Percentiles rank a stretch among this genome's conserved stretches.
phyloP scores from a whole-genome alignment of 1,140 invertebrate species.

The Meloidogyne floridensis region DNA sequence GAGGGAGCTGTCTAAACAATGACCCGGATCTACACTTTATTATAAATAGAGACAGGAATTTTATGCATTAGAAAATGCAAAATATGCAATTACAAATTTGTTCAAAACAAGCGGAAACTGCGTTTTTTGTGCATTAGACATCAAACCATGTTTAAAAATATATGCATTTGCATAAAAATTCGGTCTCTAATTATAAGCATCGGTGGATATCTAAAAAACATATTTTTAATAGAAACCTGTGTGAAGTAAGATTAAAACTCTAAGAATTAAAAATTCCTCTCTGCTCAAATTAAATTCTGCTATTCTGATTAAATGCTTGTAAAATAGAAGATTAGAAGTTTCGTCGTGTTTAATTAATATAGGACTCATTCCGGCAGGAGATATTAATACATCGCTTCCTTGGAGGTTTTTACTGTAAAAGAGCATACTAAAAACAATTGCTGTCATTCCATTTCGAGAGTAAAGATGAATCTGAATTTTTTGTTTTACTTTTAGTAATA shows the following conservation, averaged over 20 bases:
- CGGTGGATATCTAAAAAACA: too few relatives aligned
- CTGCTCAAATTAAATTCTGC: background rate
- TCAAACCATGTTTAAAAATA: too few relatives aligned
- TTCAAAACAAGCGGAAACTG: too few relatives aligned
- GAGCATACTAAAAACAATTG: background rate
- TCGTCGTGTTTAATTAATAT: background rate
- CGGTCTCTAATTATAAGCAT: too few relatives aligned
- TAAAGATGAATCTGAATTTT: background rate
- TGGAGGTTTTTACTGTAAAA: conserved; percentile 6
- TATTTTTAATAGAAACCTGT: background rate
- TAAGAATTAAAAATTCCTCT: conserved; percentile 13
- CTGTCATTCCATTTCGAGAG: background rate
- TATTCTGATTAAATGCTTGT: background rate
- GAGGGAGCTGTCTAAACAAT: too few relatives aligned
- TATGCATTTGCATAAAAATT: too few relatives aligned
- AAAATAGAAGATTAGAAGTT: background rate
- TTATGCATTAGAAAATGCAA: too few relatives aligned
- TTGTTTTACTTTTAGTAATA: background rate
- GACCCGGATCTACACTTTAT: too few relatives aligned
- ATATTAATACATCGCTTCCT: background rate
- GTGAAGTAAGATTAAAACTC: background rate
- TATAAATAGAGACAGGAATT: too few relatives aligned
- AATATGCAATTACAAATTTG: too few relatives aligned
- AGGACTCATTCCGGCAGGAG: background rate
- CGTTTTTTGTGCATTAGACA: too few relatives aligned